A percentile compares a stretch with the other conserved stretches of the same genome.
Evolutionary conservation across 1,140 invertebrate species (phyloP).

Genomic region (Drosophila subobscura): DNA sequence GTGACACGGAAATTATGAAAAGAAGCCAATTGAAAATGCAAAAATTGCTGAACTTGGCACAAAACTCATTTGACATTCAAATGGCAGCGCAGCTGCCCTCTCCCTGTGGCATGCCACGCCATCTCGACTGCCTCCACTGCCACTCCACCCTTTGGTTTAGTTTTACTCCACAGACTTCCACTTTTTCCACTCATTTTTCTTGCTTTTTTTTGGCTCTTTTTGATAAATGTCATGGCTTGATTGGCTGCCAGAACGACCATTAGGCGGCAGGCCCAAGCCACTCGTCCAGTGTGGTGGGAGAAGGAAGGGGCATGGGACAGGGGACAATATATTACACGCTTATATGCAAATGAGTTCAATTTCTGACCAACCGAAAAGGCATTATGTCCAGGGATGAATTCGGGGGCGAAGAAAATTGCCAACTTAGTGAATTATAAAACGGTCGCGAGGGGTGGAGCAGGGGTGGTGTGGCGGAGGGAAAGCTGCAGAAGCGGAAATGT

Average conservation of each 20-base stretch:
- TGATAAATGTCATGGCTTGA: conserved; percentile 66
- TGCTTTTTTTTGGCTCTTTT: conserved; percentile 22
- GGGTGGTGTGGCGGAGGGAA: background rate
- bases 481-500: conserved; percentile 18
- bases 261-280: conserved; percentile 37
- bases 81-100: conserved; percentile 18
- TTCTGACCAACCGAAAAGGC: conserved; percentile 57
- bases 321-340: conserved; percentile 61
- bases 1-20: conserved; percentile 61
- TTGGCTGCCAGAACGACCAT: conserved; percentile 61
- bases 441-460: background rate
- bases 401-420: conserved; percentile 42
- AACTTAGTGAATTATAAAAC: conserved; percentile 58
- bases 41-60: conserved; percentile 72
- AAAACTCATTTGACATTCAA: conserved; percentile 72
- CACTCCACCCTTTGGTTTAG: conserved; percentile 9
- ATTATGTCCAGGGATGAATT: conserved; percentile 47
- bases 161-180: conserved; percentile 14
- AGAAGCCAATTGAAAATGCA: conserved; percentile 65
- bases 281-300: background rate
- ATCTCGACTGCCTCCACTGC: background rate
- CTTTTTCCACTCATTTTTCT: conserved; percentile 24
- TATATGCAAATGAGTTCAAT: conserved; percentile 65
- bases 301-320: background rate
- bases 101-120: too few relatives aligned